Evolutionary conservation across 2,113 vertebrate genomes (phyloP).

Genomic region (Ploceus nigricollis): DNA sequence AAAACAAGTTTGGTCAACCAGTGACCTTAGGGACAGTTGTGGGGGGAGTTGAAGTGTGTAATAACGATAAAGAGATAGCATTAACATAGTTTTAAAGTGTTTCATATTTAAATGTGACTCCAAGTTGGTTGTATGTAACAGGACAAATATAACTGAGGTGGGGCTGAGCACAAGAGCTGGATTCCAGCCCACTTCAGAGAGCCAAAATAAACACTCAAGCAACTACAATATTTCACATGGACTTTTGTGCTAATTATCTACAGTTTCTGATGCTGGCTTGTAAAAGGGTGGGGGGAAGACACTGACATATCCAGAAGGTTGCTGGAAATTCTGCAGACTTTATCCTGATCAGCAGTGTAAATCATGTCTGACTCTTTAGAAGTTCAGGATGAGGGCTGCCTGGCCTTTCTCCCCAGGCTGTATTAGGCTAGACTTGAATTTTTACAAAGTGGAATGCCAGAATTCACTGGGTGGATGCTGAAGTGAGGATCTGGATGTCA

Average conservation of each 20-base stretch:
- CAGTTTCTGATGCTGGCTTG: slow-evolving; percentile 40
- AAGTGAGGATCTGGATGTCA: not conserved
- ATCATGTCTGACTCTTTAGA: not conserved
- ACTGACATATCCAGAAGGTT: not conserved
- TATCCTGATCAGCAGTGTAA: not conserved
- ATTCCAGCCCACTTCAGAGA: slow-evolving; percentile 51
- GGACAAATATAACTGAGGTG: slow-evolving; percentile 75
- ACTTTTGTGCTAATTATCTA: slow-evolving; percentile 56
- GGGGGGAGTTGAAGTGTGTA: slow-evolving; percentile 40
- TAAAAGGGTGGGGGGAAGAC: not conserved
- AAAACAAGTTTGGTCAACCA: slow-evolving; percentile 28
- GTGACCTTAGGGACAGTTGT: not conserved
- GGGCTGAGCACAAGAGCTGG: slow-evolving; percentile 65
- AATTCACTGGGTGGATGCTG: not conserved
- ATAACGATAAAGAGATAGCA: slow-evolving; percentile 53
- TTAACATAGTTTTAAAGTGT: slow-evolving; percentile 41
- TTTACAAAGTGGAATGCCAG: not conserved
- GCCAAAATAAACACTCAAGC: slow-evolving; percentile 74
- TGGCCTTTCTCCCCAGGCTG: not conserved
- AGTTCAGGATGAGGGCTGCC: not conserved
- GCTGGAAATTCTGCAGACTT: not conserved
- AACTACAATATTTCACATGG: slow-evolving; percentile 35
- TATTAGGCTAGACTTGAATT: not conserved
- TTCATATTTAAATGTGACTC: slow-evolving; percentile 56
- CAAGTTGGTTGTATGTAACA: slow-evolving; percentile 58